phyloP scores from a whole-genome alignment of 2,113 vertebrate genomes.

The Microcebus lehilahytsara region DNA sequence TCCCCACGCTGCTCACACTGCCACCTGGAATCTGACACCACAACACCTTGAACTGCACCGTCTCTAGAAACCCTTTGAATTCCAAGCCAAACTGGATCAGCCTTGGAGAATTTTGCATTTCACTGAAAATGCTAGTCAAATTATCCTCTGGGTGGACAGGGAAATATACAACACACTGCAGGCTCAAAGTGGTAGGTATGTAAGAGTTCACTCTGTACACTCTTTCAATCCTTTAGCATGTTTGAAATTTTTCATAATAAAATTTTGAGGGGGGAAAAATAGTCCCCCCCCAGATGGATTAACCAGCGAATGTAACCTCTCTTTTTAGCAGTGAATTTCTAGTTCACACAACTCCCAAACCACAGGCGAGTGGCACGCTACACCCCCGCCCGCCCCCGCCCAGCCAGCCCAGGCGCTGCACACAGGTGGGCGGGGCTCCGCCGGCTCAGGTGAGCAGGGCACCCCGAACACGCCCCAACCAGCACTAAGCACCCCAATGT shows the following conservation, averaged over 20 bases:
- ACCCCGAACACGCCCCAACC: accelerated
- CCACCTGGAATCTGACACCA: neutral
- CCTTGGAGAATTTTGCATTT: too few species aligned
- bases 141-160: neutral
- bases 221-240: neutral
- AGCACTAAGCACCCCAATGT: accelerated
- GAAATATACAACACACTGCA: accelerated
- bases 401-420: neutral
- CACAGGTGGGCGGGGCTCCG: accelerated
- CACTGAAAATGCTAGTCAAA: accelerated
- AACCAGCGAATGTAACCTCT: neutral
- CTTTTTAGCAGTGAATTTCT: accelerated
- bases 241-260: neutral
- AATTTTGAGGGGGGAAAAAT: neutral
- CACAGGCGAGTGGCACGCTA: neutral
- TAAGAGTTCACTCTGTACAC: accelerated
- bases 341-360: neutral
- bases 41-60: accelerated
- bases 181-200: accelerated
- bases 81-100: neutral
- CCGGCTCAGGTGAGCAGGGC: accelerated
- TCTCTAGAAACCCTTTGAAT: neutral
- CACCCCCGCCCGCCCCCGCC: too few species aligned
- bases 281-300: too few species aligned
- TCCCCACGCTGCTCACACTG: accelerated